These are phyloP conservation scores for Danaus chrysippus DNA, from an alignment of 2,888 invertebrate genomes.

Conservation along the genomic window DNA sequence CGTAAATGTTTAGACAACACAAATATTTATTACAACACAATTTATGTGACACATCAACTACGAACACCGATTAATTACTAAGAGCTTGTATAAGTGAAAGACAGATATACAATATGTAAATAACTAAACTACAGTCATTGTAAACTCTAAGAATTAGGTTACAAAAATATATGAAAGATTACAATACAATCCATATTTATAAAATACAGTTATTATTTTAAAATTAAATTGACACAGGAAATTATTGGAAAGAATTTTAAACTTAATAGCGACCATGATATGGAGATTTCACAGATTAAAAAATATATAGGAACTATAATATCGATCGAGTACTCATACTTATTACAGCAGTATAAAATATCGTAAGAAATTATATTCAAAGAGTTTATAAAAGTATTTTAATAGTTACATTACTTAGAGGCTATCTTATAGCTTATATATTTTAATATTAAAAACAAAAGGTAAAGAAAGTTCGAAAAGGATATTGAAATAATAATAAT, in stretches of 20 bases:
- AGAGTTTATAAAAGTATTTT: background rate
- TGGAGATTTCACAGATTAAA: background rate
- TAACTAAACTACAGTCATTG: slow-evolving; percentile 11
- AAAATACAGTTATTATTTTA: background rate
- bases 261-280: background rate
- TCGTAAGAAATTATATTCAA: slow-evolving; percentile 1
- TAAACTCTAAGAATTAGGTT: slow-evolving; percentile 5
- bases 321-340: background rate
- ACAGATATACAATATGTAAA: slow-evolving; percentile 10
- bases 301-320: slow-evolving; percentile 4
- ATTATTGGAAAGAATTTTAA: background rate
- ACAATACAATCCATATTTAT: slow-evolving; percentile 1
- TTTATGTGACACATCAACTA: slow-evolving; percentile 12
- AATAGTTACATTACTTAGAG: background rate
- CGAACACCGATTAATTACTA: slow-evolving; percentile 11
- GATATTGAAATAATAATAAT: background rate
- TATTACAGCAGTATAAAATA: slow-evolving; percentile 3
- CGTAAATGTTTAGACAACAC: slow-evolving; percentile 13
- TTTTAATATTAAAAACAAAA: background rate
- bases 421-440: background rate
- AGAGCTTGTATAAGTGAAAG: background rate
- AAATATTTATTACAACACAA: slow-evolving; percentile 26
- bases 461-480: background rate
- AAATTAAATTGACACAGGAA: background rate
- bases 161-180: slow-evolving; percentile 7